Conservation (phyloP, 2,797 vertebrate species). For the Squalus acanthias region DNA sequence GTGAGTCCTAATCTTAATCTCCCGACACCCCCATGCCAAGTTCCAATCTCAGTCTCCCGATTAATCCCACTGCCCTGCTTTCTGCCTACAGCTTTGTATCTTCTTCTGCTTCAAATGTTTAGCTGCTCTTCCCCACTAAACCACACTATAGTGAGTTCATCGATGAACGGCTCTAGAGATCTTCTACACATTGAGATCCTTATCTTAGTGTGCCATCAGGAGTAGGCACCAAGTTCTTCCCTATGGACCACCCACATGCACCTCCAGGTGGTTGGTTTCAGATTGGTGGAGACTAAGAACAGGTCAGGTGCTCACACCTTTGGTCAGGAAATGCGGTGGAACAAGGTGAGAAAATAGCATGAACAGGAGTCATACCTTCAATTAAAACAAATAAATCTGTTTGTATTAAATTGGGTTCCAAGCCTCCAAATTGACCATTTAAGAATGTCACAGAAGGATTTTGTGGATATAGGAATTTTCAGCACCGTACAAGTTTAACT, state of each 20-base stretch:
- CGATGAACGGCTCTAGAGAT: background rate
- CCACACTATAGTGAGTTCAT: background rate
- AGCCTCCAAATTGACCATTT: background rate
- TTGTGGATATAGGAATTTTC: background rate
- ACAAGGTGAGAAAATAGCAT: background rate
- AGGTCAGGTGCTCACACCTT: no score
- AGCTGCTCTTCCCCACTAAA: background rate
- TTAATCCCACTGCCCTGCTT: no score
- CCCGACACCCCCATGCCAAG: no score
- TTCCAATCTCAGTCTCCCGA: no score
- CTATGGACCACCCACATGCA: background rate
- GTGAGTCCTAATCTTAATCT: no score
- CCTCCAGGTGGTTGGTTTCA: background rate
- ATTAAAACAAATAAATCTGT: background rate
- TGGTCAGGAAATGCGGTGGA: background rate
- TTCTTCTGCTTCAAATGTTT: background rate
- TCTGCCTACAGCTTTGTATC: no score
- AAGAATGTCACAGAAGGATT: background rate
- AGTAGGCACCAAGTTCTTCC: background rate
- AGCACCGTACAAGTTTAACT: background rate
- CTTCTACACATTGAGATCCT: background rate
- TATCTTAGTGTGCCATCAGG: background rate
- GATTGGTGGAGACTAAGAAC: background rate
- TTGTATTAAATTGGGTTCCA: background rate
- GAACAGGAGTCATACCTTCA: background rate